Conservation (phyloP, 1,140 invertebrate species). For the Anastrepha obliqua region DNA sequence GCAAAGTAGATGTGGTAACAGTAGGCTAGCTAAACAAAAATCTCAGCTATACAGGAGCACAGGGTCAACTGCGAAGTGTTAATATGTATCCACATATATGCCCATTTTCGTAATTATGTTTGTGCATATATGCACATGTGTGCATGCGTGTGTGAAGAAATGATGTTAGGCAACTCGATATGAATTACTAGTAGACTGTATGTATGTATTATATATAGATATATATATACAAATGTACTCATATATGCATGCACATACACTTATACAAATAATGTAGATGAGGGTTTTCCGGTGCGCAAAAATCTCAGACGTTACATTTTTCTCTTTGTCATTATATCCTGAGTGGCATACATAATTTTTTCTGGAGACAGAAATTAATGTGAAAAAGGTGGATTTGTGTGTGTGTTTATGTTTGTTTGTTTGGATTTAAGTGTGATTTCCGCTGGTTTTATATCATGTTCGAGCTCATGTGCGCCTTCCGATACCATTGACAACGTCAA, state of each 20-base stretch:
- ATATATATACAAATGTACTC: no score
- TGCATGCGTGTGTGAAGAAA: neutral
- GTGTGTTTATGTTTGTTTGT: neutral
- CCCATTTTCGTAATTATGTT: neutral
- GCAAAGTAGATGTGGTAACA: no score
- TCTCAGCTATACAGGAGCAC: no score
- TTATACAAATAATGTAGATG: no score
- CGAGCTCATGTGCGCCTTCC: no score
- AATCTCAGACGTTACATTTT: slow-evolving; percentile 20
- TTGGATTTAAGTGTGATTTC: no score
- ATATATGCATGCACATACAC: no score
- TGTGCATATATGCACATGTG: neutral
- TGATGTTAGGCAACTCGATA: neutral
- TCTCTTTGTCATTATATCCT: neutral
- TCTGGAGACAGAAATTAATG: neutral
- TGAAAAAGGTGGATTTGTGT: neutral
- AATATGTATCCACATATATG: neutral
- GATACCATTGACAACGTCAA: no score
- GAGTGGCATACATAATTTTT: slow-evolving; percentile 6
- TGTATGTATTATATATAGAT: neutral
- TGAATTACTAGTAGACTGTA: slow-evolving; percentile 10
- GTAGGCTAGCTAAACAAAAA: no score
- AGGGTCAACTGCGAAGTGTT: no score
- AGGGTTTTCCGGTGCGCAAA: slow-evolving; percentile 2
- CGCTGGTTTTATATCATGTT: no score